Conservation (phyloP, 2,888 invertebrate genomes). For the Xylocampa areola region DNA sequence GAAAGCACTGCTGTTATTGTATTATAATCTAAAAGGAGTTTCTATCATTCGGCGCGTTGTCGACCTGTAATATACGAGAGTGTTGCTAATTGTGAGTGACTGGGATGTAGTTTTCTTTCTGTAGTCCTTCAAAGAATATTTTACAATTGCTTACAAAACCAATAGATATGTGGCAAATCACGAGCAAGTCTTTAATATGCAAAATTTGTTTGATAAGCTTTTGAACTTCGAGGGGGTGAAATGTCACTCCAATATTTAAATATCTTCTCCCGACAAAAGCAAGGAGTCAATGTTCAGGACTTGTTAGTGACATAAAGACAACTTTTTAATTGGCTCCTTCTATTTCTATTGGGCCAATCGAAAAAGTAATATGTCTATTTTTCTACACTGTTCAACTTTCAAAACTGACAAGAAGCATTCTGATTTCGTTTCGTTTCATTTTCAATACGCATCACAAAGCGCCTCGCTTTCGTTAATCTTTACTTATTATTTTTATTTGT, state of each 20-base stretch:
- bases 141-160: constrained; percentile 22
- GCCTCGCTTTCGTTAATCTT: constrained; percentile 39
- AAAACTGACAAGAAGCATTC: not conserved
- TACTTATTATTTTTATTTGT: constrained; percentile 35
- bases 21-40: constrained; percentile 47
- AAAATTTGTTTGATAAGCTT: too few species aligned
- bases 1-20: constrained; percentile 60
- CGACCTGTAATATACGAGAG: constrained; percentile 52
- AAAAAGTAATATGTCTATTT: not conserved
- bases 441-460: constrained; percentile 56
- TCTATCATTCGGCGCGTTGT: constrained; percentile 48
- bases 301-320: not conserved
- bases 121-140: constrained; percentile 34
- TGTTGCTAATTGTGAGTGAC: constrained; percentile 53
- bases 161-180: not conserved
- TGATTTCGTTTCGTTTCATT: constrained; percentile 11
- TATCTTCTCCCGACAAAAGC: too few species aligned
- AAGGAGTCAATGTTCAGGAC: too few species aligned
- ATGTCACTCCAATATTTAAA: too few species aligned
- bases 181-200: too few species aligned
- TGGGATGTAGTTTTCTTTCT: constrained; percentile 46
- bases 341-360: not conserved
- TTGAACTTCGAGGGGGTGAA: too few species aligned
- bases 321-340: constrained; percentile 1
- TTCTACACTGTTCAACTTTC: constrained; percentile 4